A percentile compares a stretch with the other conserved stretches of the same genome.
phyloP scores from a whole-genome alignment of 2,797 vertebrate genomes.

The Ficedula albicollis region DNA sequence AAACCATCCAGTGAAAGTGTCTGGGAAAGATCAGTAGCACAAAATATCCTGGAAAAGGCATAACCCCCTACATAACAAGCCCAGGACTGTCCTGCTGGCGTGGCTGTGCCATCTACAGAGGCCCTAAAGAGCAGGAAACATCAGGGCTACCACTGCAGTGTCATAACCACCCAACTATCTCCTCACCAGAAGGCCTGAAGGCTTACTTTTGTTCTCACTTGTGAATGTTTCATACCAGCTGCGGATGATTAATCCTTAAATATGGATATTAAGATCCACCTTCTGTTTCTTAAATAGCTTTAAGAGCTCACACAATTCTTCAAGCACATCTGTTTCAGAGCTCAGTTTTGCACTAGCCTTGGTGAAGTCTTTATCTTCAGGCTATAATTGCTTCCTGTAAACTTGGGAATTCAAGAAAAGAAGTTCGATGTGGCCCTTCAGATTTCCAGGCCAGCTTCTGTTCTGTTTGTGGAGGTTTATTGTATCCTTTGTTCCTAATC shows the following conservation, averaged over 20 bases:
- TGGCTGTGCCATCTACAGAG: rapidly evolving
- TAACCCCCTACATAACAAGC: not conserved
- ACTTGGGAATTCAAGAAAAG: not conserved
- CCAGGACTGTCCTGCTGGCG: not conserved
- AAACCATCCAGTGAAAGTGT: not conserved
- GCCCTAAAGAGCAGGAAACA: not conserved
- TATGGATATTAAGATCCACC: not conserved
- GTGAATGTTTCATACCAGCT: not conserved
- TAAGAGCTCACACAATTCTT: not conserved
- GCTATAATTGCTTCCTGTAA: not conserved
- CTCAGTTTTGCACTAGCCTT: not conserved
- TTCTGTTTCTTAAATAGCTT: constrained; percentile 19
- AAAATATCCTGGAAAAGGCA: not conserved
- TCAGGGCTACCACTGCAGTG: not conserved
- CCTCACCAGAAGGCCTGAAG: not conserved
- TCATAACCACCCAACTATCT: not conserved
- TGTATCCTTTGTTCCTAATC: not conserved
- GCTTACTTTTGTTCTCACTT: not conserved
- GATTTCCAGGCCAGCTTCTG: not conserved
- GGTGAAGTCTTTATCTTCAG: not conserved
- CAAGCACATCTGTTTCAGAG: not conserved
- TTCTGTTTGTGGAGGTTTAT: not conserved
- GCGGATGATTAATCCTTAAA: constrained; percentile 14
- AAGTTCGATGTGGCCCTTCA: not conserved
- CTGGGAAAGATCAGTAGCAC: not conserved